These are phyloP conservation scores for Schizopygopsis malacanthus DNA, from an alignment of 2,797 vertebrate species.

Conservation along the genomic window DNA sequence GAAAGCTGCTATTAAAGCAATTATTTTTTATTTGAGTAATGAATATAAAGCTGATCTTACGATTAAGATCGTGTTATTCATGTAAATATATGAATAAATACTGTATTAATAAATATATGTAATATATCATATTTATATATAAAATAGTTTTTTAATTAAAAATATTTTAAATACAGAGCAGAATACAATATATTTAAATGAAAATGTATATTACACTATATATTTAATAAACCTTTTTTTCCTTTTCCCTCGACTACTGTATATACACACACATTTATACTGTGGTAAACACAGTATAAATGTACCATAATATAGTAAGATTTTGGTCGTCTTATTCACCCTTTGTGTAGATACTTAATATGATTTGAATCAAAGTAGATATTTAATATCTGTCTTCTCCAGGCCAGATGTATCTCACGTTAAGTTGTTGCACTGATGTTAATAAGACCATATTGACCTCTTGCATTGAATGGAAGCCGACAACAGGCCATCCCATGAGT, in stretches of 20 bases:
- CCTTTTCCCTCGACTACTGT: too few relatives aligned
- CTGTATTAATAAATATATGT: too few relatives aligned
- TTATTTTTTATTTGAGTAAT: not conserved
- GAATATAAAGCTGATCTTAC: not conserved
- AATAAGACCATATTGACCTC: conserved; percentile 78
- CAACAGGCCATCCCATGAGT: conserved; percentile 89
- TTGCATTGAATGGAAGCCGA: conserved; percentile 94
- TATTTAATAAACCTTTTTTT: too few relatives aligned
- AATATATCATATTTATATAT: too few relatives aligned
- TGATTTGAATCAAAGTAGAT: not conserved
- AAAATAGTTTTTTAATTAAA: too few relatives aligned
- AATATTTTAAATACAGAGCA: not conserved
- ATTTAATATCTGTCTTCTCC: not conserved
- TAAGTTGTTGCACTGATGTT: not conserved
- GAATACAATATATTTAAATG: not conserved
- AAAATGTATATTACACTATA: too few relatives aligned
- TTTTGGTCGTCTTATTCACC: not conserved
- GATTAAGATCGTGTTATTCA: too few relatives aligned
- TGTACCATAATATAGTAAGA: not conserved
- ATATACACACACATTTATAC: too few relatives aligned
- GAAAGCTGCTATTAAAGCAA: not conserved
- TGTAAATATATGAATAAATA: too few relatives aligned
- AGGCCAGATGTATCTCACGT: too few relatives aligned
- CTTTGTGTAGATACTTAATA: not conserved
- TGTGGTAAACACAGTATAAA: not conserved